Base-by-base conservation (phyloP, 2,888 invertebrate species). In the Abscondita cerata region DNA sequence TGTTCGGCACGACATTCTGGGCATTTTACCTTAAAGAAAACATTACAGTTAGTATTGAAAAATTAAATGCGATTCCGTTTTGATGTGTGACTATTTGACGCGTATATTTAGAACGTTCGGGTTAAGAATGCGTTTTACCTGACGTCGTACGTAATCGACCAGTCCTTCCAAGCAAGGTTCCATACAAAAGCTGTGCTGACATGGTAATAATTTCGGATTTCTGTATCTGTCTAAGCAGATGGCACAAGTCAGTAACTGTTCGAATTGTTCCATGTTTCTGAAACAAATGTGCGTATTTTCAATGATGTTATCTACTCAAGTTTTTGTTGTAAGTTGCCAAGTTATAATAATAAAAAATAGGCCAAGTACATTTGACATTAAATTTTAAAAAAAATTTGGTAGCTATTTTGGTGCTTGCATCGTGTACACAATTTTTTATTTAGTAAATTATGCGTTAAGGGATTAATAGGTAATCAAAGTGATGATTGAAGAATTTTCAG, bases 181-280 rank as follows among this genome's bases (percentile, higher is more conserved):
- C 92, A 96, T 94, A 80, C 99, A 99, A 83, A 96, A 98, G 75
- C 98, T 98, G 88, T 99, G 99, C 85, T 99, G 98, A 81, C 98
- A 98, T 89, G 98, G 98, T 79, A 99, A 83, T 78, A 99, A 86
- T 84, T 98, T 98, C n/a, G 99, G 99, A 80, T 95, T 95, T 76
- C 94, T 87, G 83, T 93, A 99, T 76, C 98, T 89, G 84, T 99
- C 98, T 81, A 98, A 84, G 81, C 99, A 99, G 78, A 99, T 96
- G 81, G 98, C 95, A 84, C 99, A 99, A 72, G 96, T 97, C 79
- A 99, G 86, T 80, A 99, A 87, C 83, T 97, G 96, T 83, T 98
- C 98, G 80, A 95, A 95, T 87, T 95, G 94, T 87, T 95, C 95
- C 95, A 95, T 95, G 46, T 47, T 64, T 48, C 47, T 46, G 44